Conservation (phyloP, 1,140 invertebrate genomes). For the Papilio dardanus region DNA sequence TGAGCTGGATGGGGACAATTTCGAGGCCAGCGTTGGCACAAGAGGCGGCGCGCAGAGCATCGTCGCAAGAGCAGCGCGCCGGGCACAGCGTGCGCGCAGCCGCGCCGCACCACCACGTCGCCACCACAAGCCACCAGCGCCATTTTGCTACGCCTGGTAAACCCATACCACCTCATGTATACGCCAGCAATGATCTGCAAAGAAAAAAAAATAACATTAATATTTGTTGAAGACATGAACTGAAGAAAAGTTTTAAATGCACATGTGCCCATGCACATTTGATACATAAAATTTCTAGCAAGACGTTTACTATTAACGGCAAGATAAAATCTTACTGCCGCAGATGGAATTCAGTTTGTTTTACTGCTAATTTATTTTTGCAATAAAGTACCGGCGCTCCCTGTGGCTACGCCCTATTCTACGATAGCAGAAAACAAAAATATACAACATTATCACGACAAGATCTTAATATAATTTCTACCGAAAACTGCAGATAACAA, state of each 20-base stretch:
- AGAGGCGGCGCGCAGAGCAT: constrained; percentile 87
- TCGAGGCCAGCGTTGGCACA: constrained; percentile 90
- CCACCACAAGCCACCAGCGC: constrained; percentile 75
- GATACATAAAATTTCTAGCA: constrained; percentile 9
- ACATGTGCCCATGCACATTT: constrained; percentile 16
- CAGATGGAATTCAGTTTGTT: constrained; percentile 60
- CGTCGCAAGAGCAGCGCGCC: constrained; percentile 90
- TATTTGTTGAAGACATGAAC: not conserved
- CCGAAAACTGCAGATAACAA: constrained; percentile 71
- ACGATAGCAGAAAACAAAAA: constrained; percentile 59
- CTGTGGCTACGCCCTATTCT: constrained; percentile 48
- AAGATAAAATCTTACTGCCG: constrained; percentile 52
- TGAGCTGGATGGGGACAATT: constrained; percentile 93
- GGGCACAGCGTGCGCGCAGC: constrained; percentile 88
- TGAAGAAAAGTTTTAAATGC: not conserved
- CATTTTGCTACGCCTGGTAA: constrained; percentile 76
- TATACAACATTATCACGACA: constrained; percentile 70
- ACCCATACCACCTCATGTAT: constrained; percentile 82
- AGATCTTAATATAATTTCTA: constrained; percentile 78
- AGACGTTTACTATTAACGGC: constrained; percentile 32
- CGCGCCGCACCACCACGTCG: constrained; percentile 69
- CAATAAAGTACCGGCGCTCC: constrained; percentile 58
- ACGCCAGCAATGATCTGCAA: constrained; percentile 67
- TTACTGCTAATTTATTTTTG: constrained; percentile 67
- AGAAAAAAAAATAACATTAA: constrained; percentile 42